These are phyloP conservation scores for Myotis yumanensis DNA, from an alignment of 2,113 vertebrate genomes.

Conservation along the genomic window DNA sequence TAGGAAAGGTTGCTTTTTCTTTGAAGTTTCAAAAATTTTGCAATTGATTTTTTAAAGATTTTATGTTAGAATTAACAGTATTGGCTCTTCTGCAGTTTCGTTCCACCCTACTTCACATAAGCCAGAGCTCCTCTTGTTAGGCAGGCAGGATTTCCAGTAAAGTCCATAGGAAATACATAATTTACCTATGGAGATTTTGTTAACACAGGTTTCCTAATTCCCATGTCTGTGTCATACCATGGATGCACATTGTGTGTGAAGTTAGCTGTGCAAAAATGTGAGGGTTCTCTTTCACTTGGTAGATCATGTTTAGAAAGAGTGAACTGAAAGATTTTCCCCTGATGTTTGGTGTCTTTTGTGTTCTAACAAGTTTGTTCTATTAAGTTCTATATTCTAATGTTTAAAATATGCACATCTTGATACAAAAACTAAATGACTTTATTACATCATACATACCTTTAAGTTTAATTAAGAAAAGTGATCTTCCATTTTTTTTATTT, in stretches of 20 bases:
- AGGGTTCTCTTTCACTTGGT: neutral
- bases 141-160: neutral
- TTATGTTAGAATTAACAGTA: neutral
- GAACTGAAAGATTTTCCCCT: neutral
- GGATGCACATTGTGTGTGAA: neutral
- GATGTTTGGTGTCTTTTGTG: neutral
- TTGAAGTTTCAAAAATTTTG: neutral
- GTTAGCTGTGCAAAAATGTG: constrained; percentile 3
- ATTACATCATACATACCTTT: neutral
- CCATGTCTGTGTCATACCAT: neutral
- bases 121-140: neutral
- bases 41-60: neutral
- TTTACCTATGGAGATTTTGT: neutral
- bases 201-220: neutral
- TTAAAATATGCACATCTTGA: neutral
- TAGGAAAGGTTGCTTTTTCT: constrained; percentile 30
- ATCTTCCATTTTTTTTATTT: constrained; percentile 24
- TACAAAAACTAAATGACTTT: neutral
- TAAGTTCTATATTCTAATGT: neutral
- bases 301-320: neutral
- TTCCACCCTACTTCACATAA: neutral
- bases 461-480: constrained; percentile 27
- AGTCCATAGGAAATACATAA: neutral
- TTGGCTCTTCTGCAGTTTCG: neutral
- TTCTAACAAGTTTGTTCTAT: neutral